Evolutionary conservation across 2,888 invertebrate genomes (phyloP).

Genomic region (Tinea trinotella): DNA sequence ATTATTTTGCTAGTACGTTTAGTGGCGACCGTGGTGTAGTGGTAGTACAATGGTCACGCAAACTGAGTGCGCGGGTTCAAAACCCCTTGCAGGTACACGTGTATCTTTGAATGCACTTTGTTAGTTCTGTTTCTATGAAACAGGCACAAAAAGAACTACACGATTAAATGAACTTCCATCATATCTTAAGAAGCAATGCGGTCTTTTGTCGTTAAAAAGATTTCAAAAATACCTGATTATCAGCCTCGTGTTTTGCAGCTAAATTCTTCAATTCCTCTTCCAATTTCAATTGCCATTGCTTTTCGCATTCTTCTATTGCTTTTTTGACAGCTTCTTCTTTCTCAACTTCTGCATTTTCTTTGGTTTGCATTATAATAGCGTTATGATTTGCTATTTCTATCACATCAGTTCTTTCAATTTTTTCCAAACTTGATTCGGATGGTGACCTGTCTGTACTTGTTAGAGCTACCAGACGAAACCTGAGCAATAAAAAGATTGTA

Average conservation of each 20-base stretch:
- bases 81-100: no score
- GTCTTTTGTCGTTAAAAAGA: no score
- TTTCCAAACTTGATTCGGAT: constrained; percentile 84
- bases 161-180: no score
- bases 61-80: no score
- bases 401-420: constrained; percentile 77
- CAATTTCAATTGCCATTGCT: constrained; percentile 54
- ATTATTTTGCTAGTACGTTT: no score
- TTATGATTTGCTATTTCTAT: constrained; percentile 77
- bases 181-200: no score
- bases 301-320: constrained; percentile 71
- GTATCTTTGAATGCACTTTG: no score
- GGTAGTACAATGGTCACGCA: no score
- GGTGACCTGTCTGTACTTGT: constrained; percentile 80
- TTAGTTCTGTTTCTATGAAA: no score
- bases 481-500: constrained; percentile 27
- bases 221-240: constrained; percentile 54
- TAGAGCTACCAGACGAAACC: constrained; percentile 81
- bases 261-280: constrained; percentile 54
- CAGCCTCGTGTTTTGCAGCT: constrained; percentile 61
- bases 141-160: no score
- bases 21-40: no score
- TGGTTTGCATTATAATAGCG: constrained; percentile 77
- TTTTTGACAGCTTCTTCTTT: constrained; percentile 64
- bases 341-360: constrained; percentile 76